These are phyloP conservation scores for Bradypodion ventrale DNA, from an alignment of 2,797 vertebrate species.

Conservation along the genomic window DNA sequence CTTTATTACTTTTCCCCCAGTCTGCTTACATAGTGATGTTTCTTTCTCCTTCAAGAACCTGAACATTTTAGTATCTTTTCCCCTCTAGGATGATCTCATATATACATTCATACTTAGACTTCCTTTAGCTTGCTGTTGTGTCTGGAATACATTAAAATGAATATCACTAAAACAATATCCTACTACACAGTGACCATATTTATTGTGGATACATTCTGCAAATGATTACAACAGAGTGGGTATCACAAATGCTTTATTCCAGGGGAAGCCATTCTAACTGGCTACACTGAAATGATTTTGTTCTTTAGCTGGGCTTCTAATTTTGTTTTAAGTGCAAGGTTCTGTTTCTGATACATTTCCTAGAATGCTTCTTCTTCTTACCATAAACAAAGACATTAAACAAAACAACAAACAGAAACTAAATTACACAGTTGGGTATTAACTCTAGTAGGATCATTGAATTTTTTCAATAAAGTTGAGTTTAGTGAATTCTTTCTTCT, in stretches of 20 bases:
- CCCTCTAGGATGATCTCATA: conserved; percentile 2
- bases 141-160: neutral
- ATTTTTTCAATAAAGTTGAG: no score
- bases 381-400: neutral
- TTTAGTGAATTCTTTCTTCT: no score
- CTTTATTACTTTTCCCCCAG: conserved; percentile 23
- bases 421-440: neutral
- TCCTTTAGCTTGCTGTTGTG: conserved; percentile 36
- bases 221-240: accelerated
- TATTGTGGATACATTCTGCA: neutral
- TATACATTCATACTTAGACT: conserved; percentile 17
- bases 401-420: neutral
- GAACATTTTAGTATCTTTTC: conserved; percentile 37
- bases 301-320: neutral
- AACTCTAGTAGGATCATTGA: neutral
- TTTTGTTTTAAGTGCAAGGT: neutral
- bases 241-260: accelerated
- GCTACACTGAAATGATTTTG: neutral
- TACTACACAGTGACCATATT: conserved; percentile 17
- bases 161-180: conserved; percentile 1
- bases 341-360: neutral
- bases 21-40: conserved; percentile 26
- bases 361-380: neutral
- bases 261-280: neutral
- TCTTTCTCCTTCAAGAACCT: conserved; percentile 44